Base-by-base conservation (phyloP, 2,888 invertebrate genomes). In the Sphaeridia pumilis region DNA sequence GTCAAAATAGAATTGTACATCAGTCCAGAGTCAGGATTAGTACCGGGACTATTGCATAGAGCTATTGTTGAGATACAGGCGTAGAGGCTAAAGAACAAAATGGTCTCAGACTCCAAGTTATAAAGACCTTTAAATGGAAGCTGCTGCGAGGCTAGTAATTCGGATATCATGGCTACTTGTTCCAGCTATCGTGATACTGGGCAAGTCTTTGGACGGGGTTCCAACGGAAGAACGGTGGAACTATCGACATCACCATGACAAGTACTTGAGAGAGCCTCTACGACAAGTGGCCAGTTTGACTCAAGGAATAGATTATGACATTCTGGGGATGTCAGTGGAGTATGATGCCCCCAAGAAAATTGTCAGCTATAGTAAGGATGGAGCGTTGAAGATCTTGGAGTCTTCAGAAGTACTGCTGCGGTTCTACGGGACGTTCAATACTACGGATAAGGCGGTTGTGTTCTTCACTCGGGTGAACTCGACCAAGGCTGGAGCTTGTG, bases 361-460 rank as follows among this genome's bases (percentile, higher is more conserved):
- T 17, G 27, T 47, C 4, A 28, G 21, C 4, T 52, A 20, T 26
- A 21, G 20, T 22, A 22, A 3, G n/a, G 17, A 4, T 25, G 52
- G 52, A 4, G 47, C 21, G 10, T 24, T 25, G 2, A 22, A 24
- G 5, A 24, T 52, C 7, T 27, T 47, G 34, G 52, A 52, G 28
- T 12, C 20, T 2, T 24, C 35, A 7, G 10, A 28, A 17, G 10
- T 52, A 2, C 17, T 28, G 3, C 10, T 52, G 21, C 41, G 52
- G 14, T 38, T 52, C 25, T 52, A 34, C 26, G 52, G 52, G 10
- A 47, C 28, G 24, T 52, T 52, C 28, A 45, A 51, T 22, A 5
- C 1, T 2, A 1, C 24, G 14, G 44, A 50, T 14, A n/a, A 20
- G 27, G 12, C 10, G 17, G 20, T 7, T 25, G 7, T 50, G 3